Percentiles rank a stretch among this genome's conserved stretches.
These are phyloP conservation scores for Periphyllus acericola DNA, from an alignment of 2,888 invertebrate genomes.

Conservation along the genomic window DNA sequence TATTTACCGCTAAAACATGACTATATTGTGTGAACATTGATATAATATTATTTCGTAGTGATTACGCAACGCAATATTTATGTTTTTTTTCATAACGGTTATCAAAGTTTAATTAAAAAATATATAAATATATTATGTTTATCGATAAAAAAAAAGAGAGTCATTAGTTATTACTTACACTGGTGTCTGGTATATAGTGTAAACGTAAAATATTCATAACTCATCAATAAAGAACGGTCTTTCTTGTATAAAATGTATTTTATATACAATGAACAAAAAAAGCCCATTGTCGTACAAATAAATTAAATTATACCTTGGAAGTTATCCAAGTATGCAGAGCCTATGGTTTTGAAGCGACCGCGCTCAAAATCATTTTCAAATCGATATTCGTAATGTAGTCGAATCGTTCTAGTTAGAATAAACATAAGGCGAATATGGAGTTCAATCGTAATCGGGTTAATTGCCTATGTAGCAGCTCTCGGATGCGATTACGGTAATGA, in stretches of 20 bases:
- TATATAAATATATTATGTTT: not conserved
- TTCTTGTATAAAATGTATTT: not conserved
- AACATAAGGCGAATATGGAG: not conserved
- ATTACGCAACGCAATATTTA: not conserved
- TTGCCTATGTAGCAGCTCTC: not conserved
- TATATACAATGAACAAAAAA: not conserved
- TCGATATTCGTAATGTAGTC: not conserved
- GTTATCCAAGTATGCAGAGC: not conserved
- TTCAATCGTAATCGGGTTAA: not conserved
- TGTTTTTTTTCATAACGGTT: not conserved
- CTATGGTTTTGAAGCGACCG: not conserved
- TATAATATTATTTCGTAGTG: not conserved
- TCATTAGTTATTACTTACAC: too few relatives aligned
- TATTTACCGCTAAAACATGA: not conserved
- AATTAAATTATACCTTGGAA: not conserved
- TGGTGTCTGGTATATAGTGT: too few relatives aligned
- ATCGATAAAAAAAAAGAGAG: too few relatives aligned
- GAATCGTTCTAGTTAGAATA: not conserved
- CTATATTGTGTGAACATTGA: not conserved
- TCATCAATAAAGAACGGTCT: too few relatives aligned
- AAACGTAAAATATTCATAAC: not conserved
- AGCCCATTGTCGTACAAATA: too few relatives aligned
- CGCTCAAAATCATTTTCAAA: not conserved
- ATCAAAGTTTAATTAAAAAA: not conserved
- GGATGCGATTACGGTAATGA: not conserved